Evolutionary conservation across 2,113 vertebrate genomes (phyloP), one percentile per base, ranked within the genome.

Genomic region (Callochromis pleurospilus): DNA sequence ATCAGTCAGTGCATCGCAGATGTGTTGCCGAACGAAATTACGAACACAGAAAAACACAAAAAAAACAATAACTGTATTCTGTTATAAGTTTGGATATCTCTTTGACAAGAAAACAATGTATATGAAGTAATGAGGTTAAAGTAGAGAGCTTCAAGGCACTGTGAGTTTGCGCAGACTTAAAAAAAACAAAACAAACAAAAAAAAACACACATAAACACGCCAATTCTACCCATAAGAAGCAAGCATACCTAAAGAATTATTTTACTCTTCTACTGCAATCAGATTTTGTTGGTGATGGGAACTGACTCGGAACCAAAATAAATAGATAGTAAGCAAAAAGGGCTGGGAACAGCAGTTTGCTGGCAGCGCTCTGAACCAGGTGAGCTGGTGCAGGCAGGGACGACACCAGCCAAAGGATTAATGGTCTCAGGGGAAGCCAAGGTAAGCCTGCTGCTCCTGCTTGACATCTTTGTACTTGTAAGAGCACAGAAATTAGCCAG

Each of bases 381-480:
- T 92, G 95, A 96, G 90, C 86, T 90, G 58, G 75, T 85, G 93
- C 93, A 89, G 92, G 95, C 88, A 82, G 93, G 92, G 94, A 94
- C 89, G 91, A 94, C 95, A 96, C 92, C 93, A 95, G 94, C 94
- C 91, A 86, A 94, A 95, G 96, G 96, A 97, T 97, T 96, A 96
- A 96, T 96, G 92, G 94, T 95, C 96, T 91, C 94, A 9, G 81
- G 96, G 96, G 96, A 95, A 86, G 93, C 94, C 92, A 94, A 96
- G 94, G 96, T 96, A 96, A 97, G 96, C 94, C 92, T 93, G 90
- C 94, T 91, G 96, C 95, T 95, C 95, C 94, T 84, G 93, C 93
- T 95, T 96, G 96, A 97, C 96, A 96, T 96, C 96, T 97, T 94
- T 96, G 96, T 96, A 96, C 96, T 96, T 96, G 96, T 96, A 96